Base-by-base conservation (phyloP, 1,140 invertebrate genomes). In the Galleria mellonella region DNA sequence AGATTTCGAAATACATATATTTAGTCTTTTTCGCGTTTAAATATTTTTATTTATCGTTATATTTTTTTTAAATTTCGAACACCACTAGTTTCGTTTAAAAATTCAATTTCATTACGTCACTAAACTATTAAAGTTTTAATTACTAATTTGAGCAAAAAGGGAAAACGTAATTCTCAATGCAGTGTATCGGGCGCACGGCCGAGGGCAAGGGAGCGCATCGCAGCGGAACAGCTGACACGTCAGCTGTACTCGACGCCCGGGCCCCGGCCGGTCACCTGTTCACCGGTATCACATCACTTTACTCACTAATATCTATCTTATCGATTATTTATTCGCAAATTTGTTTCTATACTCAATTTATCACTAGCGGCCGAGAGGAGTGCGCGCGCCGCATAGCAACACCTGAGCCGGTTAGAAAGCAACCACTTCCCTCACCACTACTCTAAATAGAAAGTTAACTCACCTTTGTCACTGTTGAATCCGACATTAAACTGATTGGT, bases 181-280 rank as follows among this genome's bases (percentile, higher is more conserved):
- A 57, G 30, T 38, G 42, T 17, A 51, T 47, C 44, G 7, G 39
- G 32, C 33, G 35, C 32, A 33, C 32, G 29, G 39, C 35, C 32
- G 50, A 57, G 54, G 53, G 56, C 47, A 55, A 57, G 60, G 53
- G 55, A 56, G 54, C 47, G 59, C 55, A 41, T 44, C 57, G 58
- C 53, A 36, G 46, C 51, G 51, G 39, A 94, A 88, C 32, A 96
- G 92, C 83, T 95, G 93, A 49, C 91, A 91, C 71, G 92, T 94
- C 61, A 90, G 89, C 62, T 94, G 85, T 27, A 12, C 32, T 33
- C 11, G 30, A 31, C 9, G 30, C 30, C 30, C 30, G 30, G 32
- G 17, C 17, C 32, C 35, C 33, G 33, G 10, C 13, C 35, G 14
- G 35, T 37, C 35, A 37, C 35, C 15, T 23, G 17, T 23, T 23